Evolutionary conservation across 2,113 vertebrate genomes (phyloP).

Genomic region (Peromyscus maniculatus): DNA sequence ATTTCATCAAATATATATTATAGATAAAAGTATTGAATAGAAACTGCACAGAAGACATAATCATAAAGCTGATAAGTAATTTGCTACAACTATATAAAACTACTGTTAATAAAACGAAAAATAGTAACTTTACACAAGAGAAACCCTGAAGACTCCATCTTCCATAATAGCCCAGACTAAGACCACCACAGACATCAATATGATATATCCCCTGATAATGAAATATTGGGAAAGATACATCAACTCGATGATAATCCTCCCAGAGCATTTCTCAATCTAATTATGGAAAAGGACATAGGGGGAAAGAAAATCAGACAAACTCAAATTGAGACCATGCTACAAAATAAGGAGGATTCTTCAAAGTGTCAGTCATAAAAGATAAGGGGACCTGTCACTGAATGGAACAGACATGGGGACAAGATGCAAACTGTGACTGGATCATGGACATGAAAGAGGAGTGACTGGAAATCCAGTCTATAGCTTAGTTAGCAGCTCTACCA

Average conservation of each 20-base stretch:
- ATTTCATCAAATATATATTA: slow-evolving; percentile 2
- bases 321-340: neutral
- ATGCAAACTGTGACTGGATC: neutral
- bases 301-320: neutral
- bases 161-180: neutral
- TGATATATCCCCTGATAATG: neutral
- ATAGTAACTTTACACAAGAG: neutral
- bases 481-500: neutral
- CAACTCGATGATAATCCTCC: neutral
- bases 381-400: neutral
- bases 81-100: slow-evolving; percentile 18
- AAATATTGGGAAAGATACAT: neutral
- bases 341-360: slow-evolving; percentile 32
- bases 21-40: slow-evolving; percentile 30
- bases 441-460: neutral
- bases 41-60: slow-evolving; percentile 10
- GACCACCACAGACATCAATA: neutral
- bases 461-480: neutral
- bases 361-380: neutral
- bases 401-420: neutral
- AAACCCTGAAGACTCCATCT: neutral
- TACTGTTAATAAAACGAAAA: neutral
- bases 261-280: neutral
- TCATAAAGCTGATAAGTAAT: slow-evolving; percentile 13
- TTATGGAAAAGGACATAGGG: neutral